Evolutionary conservation across 2,888 invertebrate genomes (phyloP), one percentile per base, ranked within the genome.

Genomic region (Drosophila subsilvestris): DNA sequence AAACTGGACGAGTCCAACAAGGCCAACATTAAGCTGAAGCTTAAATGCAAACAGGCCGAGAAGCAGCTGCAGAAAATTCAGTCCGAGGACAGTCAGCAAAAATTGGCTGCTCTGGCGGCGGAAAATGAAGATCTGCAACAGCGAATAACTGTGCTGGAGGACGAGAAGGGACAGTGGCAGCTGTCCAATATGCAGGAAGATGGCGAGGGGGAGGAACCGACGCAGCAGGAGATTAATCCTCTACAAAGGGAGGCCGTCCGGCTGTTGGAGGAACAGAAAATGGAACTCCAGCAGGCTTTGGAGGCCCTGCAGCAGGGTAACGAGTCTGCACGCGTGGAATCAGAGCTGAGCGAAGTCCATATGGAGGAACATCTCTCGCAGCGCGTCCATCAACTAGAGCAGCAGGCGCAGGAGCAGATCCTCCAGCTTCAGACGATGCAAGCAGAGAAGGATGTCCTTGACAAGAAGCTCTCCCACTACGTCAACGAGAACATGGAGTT

Each of bases 81-180:
- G 81, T 94, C 95, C 45, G 95, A 95, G 44, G 95, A 96, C 89
- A 91, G 94, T 14, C 95, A 95, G 91, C 94, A 94, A 44, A 95
- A 96, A 90, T 93, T 96, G 65, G 93, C 95, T 0, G 94, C 93
- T 79, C 91, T 96, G 54, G 93, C 93, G 86, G 93, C 93, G 67
- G 94, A 95, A 86, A 93, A 95, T 77, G 93, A 94, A 74, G 93
- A 94, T 76, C 92, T 96, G 55, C 94, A 95, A 73, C 95, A 96
- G 81, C 95, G 95, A 93, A 94, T 98, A 70, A 95, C 96, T 14
- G 96, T 97, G 90, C 92, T 98, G 76, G 97, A 97, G 92, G 97
- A 97, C 92, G 98, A 98, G 92, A 98, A 97, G 93, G 97, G 97
- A 86, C 97, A 97, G 93, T 94, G 98, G 89, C 97, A 97, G 92